These are phyloP conservation scores for Cyprinus carpio DNA, from an alignment of 2,113 vertebrate genomes.

Conservation along the genomic window DNA sequence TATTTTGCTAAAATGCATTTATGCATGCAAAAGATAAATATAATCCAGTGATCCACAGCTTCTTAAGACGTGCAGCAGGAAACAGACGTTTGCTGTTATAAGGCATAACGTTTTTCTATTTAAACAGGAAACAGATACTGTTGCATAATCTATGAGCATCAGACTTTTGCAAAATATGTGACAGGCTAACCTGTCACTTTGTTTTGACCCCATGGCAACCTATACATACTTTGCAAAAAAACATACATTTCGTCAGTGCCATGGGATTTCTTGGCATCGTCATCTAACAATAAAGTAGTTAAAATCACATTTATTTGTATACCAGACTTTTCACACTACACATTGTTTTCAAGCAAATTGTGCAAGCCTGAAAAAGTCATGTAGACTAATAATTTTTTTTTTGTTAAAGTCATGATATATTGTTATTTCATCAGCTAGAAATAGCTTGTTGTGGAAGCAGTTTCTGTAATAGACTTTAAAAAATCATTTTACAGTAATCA, in stretches of 20 bases:
- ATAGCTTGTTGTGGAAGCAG: no score
- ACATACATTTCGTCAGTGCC: no score
- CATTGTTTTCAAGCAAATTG: background rate
- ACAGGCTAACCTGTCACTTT: background rate
- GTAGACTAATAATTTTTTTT: no score
- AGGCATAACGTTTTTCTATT: background rate
- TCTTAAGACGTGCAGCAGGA: background rate
- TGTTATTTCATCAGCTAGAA: no score
- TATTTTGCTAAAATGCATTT: background rate
- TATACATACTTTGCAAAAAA: background rate
- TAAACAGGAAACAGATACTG: slow-evolving; percentile 10
- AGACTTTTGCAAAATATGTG: background rate
- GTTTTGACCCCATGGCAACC: background rate
- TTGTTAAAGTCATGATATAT: no score
- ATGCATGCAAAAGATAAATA: background rate
- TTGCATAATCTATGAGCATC: background rate
- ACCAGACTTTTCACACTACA: background rate
- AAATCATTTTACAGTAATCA: no score
- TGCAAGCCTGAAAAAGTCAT: background rate
- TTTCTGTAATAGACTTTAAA: no score
- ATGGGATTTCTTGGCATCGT: background rate
- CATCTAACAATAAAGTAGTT: background rate
- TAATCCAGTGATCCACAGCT: background rate
- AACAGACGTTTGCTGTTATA: background rate
- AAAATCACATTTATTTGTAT: background rate